A percentile compares a stretch with the other conserved stretches of the same genome.
Conservation (phyloP, 2,888 invertebrate genomes). For the Cosmia trapezina region DNA sequence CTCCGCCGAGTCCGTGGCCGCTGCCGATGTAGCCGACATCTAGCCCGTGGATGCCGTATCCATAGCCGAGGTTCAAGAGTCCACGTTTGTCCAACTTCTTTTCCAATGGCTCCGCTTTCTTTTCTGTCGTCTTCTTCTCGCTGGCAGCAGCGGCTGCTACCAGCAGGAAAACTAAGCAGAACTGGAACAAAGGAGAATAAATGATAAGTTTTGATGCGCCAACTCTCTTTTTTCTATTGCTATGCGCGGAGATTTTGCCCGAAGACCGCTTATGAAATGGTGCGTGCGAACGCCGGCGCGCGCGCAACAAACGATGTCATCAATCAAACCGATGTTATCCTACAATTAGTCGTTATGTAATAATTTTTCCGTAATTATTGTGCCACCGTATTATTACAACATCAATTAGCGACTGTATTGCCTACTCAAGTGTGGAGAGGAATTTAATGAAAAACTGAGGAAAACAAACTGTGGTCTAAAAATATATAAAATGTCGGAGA, state of each 20-base stretch:
- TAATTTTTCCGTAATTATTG: conserved; percentile 39
- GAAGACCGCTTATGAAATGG: not conserved
- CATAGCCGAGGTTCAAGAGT: conserved; percentile 94
- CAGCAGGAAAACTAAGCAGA: conserved; percentile 94
- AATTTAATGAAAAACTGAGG: conserved; percentile 47
- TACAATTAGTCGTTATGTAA: conserved; percentile 25
- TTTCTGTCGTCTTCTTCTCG: conserved; percentile 91
- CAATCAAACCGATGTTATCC: conserved; percentile 16
- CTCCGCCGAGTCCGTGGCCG: conserved; percentile 90
- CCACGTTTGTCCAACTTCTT: conserved; percentile 96
- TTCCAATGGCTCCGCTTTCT: conserved; percentile 91
- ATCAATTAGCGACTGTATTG: conserved; percentile 24
- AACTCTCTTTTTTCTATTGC: not conserved
- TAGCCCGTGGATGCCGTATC: conserved; percentile 94
- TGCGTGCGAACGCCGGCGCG: not conserved
- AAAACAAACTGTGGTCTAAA: conserved; percentile 11
- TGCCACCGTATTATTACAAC: conserved; percentile 14
- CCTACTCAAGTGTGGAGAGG: conserved; percentile 35
- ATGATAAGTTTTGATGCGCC: not conserved
- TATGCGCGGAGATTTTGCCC: rapidly evolving
- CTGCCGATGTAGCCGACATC: conserved; percentile 93
- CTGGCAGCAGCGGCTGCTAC: conserved; percentile 93
- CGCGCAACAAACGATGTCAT: conserved; percentile 1
- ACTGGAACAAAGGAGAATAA: conserved; percentile 83
- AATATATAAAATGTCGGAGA: conserved; percentile 19